phyloP scores from a whole-genome alignment of 2,113 vertebrate species.

The Apodemus speciosus region DNA sequence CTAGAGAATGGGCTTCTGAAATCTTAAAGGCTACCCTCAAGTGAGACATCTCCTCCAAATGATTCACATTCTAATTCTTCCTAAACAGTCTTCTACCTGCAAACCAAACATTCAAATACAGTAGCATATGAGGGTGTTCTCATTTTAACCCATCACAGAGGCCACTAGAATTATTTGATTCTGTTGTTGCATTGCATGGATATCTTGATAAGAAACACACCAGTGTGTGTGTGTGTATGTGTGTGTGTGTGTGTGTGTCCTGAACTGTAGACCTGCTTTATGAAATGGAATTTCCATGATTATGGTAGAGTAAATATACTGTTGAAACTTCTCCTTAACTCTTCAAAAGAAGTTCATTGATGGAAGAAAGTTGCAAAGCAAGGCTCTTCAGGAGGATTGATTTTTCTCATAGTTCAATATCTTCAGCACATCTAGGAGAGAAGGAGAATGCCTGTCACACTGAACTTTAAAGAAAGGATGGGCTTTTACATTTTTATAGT shows the following conservation, averaged over 20 bases:
- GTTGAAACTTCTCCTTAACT: background rate
- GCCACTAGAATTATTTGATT: background rate
- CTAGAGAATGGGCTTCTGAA: background rate
- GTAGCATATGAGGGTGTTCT: background rate
- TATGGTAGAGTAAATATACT: background rate
- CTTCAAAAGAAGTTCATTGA: background rate
- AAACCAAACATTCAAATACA: background rate
- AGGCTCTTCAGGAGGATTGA: background rate
- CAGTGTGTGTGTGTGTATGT: background rate
- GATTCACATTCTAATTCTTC: background rate
- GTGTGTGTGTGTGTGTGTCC: background rate
- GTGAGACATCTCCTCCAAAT: background rate
- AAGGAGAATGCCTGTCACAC: background rate
- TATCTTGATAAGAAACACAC: background rate
- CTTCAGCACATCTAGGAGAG: background rate
- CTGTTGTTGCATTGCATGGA: background rate
- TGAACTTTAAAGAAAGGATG: background rate
- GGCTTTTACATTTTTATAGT: background rate
- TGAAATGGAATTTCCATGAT: background rate
- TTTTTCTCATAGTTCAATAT: conserved; percentile 33
- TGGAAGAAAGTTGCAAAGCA: conserved; percentile 39
- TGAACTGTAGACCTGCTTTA: background rate
- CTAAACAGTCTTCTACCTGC: background rate
- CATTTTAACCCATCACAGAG: background rate
- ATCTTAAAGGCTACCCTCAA: background rate